A percentile compares a stretch with the other conserved stretches of the same genome.
These are phyloP conservation scores for Benitochromis conjunctus DNA, from an alignment of 2,113 vertebrate genomes.

Conservation along the genomic window DNA sequence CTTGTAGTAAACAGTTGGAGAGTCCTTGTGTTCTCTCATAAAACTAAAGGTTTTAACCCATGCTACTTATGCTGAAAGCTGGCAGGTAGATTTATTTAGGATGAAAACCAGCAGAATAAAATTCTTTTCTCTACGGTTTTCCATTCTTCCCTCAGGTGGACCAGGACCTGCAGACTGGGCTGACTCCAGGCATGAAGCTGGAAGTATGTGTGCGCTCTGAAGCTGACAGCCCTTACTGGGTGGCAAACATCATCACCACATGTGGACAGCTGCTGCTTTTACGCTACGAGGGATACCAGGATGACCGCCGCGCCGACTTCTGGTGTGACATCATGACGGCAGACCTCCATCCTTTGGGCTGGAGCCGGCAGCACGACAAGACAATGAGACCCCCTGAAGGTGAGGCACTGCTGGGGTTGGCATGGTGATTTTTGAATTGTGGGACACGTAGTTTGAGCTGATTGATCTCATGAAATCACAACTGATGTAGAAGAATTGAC, in stretches of 20 bases:
- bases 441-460: not conserved
- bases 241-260: constrained; percentile 92
- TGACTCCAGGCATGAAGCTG: constrained; percentile 95
- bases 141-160: constrained; percentile 80
- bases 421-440: not conserved
- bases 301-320: constrained; percentile 93
- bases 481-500: too few relatives aligned
- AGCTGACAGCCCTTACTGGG: constrained; percentile 85
- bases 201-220: constrained; percentile 87
- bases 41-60: not conserved
- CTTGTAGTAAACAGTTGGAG: not conserved
- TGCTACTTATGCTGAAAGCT: not conserved
- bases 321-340: constrained; percentile 96
- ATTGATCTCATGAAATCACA: not conserved
- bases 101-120: not conserved
- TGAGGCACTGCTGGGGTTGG: constrained; percentile 57
- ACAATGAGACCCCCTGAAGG: constrained; percentile 89
- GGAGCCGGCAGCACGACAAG: constrained; percentile 89
- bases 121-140: not conserved
- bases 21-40: not conserved
- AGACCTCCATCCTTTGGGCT: constrained; percentile 89
- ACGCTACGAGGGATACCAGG: constrained; percentile 90
- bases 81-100: not conserved
- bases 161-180: constrained; percentile 89
- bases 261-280: constrained; percentile 93